Conservation (phyloP, 2,113 vertebrate species). For the Sprattus sprattus region DNA sequence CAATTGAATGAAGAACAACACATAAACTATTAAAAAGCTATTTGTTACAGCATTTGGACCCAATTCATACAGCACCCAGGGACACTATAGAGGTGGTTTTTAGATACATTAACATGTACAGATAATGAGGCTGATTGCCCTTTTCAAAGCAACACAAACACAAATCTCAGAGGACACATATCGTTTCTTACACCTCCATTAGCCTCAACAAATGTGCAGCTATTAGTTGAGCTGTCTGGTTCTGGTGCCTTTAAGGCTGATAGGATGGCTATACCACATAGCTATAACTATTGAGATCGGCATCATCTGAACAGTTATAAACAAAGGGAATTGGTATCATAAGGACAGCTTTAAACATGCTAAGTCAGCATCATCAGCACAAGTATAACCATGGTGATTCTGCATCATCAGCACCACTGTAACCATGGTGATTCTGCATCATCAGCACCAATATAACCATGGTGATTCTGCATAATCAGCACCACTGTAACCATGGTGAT, state of each 20-base stretch:
- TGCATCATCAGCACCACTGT: background rate
- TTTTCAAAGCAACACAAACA: background rate
- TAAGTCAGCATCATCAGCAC: background rate
- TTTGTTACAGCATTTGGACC: background rate
- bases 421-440: background rate
- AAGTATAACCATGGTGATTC: background rate
- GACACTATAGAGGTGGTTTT: background rate
- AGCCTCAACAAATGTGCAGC: background rate
- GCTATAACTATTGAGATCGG: too few species aligned
- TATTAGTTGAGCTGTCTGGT: background rate
- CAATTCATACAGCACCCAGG: background rate
- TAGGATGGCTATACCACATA: background rate
- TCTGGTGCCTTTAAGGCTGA: background rate
- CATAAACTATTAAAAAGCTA: background rate
- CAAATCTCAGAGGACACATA: background rate
- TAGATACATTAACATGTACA: background rate
- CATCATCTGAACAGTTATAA: background rate
- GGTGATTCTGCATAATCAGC: background rate
- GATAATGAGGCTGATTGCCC: background rate
- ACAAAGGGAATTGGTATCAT: background rate
- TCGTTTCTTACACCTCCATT: background rate
- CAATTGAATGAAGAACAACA: background rate
- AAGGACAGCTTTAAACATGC: background rate
- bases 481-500: background rate
- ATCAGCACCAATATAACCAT: background rate